Conservation (phyloP, 2,888 invertebrate genomes). For the Lutraria lutraria region DNA sequence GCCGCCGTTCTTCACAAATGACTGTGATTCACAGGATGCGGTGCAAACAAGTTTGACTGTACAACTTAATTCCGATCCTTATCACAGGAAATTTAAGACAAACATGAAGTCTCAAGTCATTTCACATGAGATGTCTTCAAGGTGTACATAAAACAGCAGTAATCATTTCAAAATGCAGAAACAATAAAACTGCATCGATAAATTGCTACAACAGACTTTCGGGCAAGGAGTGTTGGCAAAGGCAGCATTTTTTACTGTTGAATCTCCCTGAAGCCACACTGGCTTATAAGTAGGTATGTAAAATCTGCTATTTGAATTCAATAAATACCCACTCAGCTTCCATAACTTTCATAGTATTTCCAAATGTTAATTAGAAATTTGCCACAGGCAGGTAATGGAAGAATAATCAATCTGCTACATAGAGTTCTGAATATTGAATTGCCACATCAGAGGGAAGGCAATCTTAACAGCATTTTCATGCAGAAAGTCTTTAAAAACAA, state of each 20-base stretch:
- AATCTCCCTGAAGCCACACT: not conserved
- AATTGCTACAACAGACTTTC: not conserved
- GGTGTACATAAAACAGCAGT: not conserved
- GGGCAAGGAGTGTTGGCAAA: not conserved
- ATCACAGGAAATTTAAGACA: not conserved
- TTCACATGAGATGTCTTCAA: not conserved
- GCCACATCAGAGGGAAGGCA: too few species aligned
- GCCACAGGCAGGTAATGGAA: not conserved
- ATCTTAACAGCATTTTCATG: too few species aligned
- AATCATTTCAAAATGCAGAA: slow-evolving; percentile 1
- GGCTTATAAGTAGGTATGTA: slow-evolving; percentile 17
- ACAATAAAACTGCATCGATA: not conserved
- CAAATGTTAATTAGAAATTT: slow-evolving; percentile 11
- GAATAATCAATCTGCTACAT: not conserved
- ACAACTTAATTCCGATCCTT: not conserved
- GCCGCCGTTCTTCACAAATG: too few species aligned
- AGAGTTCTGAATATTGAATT: too few species aligned
- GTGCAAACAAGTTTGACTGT: too few species aligned
- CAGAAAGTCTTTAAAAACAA: too few species aligned
- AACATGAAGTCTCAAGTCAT: not conserved
- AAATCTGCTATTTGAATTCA: slow-evolving; percentile 11
- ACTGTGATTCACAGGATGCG: too few species aligned
- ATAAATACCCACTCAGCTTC: slow-evolving; percentile 14
- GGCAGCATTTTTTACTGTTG: not conserved
- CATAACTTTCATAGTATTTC: slow-evolving; percentile 5